Evolutionary conservation across 2,888 invertebrate genomes (phyloP).

Genomic region (Lithophane socia): DNA sequence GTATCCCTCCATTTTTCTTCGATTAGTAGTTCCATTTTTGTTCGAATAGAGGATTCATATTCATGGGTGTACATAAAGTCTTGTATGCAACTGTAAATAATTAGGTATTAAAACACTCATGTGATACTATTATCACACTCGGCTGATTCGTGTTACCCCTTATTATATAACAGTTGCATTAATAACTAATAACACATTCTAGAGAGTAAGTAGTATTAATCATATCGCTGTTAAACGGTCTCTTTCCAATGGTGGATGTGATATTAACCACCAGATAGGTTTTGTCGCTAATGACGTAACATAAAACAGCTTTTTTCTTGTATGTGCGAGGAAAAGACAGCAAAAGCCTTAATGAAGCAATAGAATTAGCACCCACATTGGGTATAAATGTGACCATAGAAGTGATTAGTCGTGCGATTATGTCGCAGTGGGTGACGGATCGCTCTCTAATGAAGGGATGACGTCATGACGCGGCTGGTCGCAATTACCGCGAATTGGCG

Average conservation of each 20-base stretch:
- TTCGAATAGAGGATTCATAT: no score
- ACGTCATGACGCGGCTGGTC: slow-evolving; percentile 58
- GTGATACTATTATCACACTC: no score
- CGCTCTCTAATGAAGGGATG: slow-evolving; percentile 70
- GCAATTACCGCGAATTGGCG: slow-evolving; percentile 66
- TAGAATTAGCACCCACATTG: neutral
- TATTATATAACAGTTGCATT: no score
- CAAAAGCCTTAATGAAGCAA: neutral
- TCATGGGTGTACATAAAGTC: no score
- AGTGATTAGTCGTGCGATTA: slow-evolving; percentile 28
- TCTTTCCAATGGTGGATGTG: neutral
- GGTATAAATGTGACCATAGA: slow-evolving; percentile 15
- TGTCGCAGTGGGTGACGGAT: slow-evolving; percentile 47
- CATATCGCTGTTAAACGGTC: neutral
- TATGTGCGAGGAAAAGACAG: neutral
- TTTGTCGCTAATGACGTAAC: neutral
- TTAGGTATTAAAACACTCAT: no score
- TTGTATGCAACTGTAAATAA: no score
- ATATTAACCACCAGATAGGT: neutral
- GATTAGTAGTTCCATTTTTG: no score
- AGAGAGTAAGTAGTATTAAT: neutral
- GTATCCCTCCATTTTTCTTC: no score
- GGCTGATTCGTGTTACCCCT: no score
- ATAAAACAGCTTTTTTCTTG: neutral
- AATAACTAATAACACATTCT: neutral